A percentile compares a stretch with the other conserved stretches of the same genome.
Evolutionary conservation across 1,140 invertebrate species (phyloP).

Genomic region (Bombus pascuorum): DNA sequence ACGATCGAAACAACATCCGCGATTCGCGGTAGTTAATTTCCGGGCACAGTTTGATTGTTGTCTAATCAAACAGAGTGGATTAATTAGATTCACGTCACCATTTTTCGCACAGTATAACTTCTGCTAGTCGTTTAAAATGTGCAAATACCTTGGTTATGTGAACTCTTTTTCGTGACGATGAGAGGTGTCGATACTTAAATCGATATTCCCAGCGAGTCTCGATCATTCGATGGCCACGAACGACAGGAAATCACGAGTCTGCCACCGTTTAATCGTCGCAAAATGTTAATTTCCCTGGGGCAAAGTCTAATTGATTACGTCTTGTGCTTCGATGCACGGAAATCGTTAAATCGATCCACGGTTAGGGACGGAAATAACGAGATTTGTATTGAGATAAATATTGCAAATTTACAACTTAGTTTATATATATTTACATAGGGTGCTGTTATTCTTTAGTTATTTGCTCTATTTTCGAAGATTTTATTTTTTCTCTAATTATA

Average conservation of each 20-base stretch:
- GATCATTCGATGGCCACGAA: background rate
- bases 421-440: no score
- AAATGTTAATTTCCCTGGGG: conserved; percentile 46
- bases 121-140: background rate
- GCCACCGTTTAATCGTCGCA: background rate
- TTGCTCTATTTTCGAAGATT: no score
- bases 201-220: background rate
- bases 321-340: background rate
- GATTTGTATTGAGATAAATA: background rate
- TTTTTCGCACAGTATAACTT: background rate
- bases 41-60: background rate
- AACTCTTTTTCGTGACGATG: background rate
- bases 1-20: background rate
- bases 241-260: background rate
- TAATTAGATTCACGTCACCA: conserved; percentile 22
- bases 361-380: background rate
- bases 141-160: background rate
- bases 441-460: no score
- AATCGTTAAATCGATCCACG: background rate
- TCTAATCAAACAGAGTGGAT: conserved; percentile 29
- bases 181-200: background rate
- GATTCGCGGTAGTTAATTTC: conserved; percentile 2
- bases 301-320: conserved; percentile 20
- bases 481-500: no score
- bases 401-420: no score